Evolutionary conservation across 2,888 invertebrate species (phyloP).

Genomic region (Parnassius apollo): DNA sequence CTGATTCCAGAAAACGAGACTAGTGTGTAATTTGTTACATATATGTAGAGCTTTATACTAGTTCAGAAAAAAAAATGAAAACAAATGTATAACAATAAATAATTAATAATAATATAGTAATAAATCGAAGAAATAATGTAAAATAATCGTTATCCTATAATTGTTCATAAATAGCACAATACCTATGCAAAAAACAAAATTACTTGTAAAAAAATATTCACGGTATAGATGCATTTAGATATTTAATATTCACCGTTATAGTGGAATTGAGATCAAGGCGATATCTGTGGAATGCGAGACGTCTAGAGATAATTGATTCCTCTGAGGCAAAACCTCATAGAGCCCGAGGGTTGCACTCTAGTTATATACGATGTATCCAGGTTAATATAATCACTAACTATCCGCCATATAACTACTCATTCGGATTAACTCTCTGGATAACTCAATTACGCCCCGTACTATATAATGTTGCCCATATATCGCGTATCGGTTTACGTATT

Average conservation of each 20-base stretch:
- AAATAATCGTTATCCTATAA: too few relatives aligned
- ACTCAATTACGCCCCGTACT: constrained; percentile 28
- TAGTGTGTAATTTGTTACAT: too few relatives aligned
- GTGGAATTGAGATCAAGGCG: constrained; percentile 48
- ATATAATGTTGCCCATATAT: constrained; percentile 27
- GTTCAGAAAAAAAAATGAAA: too few relatives aligned
- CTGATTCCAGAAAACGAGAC: too few relatives aligned
- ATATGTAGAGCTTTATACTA: too few relatives aligned
- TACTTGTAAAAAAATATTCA: constrained; percentile 15
- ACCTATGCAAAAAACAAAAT: too few relatives aligned
- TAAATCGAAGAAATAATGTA: too few relatives aligned
- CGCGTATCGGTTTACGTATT: constrained; percentile 27
- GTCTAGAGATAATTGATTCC: constrained; percentile 61
- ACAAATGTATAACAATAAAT: too few relatives aligned
- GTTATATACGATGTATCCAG: constrained; percentile 30
- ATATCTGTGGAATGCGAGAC: constrained; percentile 58
- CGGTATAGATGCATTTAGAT: constrained; percentile 33
- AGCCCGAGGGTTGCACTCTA: constrained; percentile 54
- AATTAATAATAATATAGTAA: too few relatives aligned
- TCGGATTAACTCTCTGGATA: constrained; percentile 27
- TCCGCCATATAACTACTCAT: constrained; percentile 27
- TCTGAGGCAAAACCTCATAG: constrained; percentile 48
- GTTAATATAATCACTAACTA: constrained; percentile 26
- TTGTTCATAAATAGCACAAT: too few relatives aligned
- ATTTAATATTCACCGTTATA: constrained; percentile 49